phyloP scores from a whole-genome alignment of 2,113 vertebrate genomes.

The Microcebus ravelobensis region DNA sequence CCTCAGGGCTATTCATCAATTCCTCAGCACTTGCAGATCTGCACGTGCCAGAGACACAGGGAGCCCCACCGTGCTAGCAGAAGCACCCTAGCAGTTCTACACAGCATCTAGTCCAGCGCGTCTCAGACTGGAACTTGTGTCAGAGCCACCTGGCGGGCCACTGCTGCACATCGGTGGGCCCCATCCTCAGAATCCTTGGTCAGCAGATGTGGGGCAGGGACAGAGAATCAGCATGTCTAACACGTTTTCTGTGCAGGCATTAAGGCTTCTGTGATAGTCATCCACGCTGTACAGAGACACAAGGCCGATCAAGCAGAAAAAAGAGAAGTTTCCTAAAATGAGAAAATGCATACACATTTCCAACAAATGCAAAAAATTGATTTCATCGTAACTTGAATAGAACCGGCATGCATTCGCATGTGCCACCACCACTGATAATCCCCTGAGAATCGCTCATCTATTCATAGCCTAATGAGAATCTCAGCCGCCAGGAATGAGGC shows the following conservation, averaged over 20 bases:
- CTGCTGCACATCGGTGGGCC: not conserved
- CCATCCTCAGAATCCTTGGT: not conserved
- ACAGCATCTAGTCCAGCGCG: not conserved
- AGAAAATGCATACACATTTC: not conserved
- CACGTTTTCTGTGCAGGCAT: not conserved
- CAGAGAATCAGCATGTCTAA: not conserved
- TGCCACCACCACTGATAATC: not conserved
- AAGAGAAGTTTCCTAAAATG: slow-evolving; percentile 10
- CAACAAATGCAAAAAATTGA: not conserved
- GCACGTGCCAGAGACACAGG: not conserved
- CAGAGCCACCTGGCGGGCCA: not conserved
- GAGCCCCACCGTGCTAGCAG: not conserved
- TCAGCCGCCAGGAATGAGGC: not conserved
- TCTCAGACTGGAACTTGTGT: not conserved
- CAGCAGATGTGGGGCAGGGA: not conserved
- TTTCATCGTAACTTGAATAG: not conserved
- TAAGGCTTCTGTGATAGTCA: not conserved
- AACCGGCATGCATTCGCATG: not conserved
- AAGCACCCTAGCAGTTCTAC: not conserved
- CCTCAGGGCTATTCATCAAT: not conserved
- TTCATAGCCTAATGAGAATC: not conserved
- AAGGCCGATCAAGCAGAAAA: not conserved
- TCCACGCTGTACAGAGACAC: not conserved
- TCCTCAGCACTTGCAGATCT: not conserved
- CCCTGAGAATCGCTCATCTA: not conserved